Percentiles rank a stretch among this genome's conserved stretches.
phyloP scores from a whole-genome alignment of 1,140 invertebrate species.

The Habropoda laboriosa region DNA sequence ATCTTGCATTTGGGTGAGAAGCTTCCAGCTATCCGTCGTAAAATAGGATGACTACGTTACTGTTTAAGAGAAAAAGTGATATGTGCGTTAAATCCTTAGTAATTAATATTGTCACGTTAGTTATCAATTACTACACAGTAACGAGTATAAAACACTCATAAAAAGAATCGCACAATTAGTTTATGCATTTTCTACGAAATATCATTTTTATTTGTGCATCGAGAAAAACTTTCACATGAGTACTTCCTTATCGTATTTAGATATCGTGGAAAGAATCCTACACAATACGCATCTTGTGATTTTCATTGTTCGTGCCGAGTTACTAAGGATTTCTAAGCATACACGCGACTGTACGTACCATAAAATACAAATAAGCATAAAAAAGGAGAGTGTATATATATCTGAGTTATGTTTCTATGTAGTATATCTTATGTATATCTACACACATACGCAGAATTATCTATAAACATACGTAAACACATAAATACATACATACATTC shows the following conservation, averaged over 20 bases:
- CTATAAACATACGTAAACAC: constrained; percentile 14
- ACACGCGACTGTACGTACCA: background rate
- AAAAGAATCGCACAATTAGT: background rate
- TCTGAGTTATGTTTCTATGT: constrained; percentile 35
- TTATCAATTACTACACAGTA: too few relatives aligned
- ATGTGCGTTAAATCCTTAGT: constrained; percentile 13
- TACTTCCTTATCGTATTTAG: background rate
- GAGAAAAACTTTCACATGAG: too few relatives aligned
- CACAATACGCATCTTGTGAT: background rate
- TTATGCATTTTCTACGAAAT: background rate
- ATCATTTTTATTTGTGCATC: too few relatives aligned
- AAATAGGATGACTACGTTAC: background rate
- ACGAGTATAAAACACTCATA: background rate
- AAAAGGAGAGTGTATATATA: constrained; percentile 24
- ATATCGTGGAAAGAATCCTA: background rate
- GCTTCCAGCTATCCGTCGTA: background rate
- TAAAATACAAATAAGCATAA: constrained; percentile 12
- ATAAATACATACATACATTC: constrained; percentile 9
- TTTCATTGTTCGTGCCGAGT: background rate
- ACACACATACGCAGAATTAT: constrained; percentile 22
- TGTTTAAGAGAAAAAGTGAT: background rate
- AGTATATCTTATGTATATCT: constrained; percentile 11
- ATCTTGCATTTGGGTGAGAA: constrained; percentile 7
- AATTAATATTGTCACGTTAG: background rate
- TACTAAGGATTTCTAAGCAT: constrained; percentile 19